Evolutionary conservation across 2,888 invertebrate species (phyloP).

Genomic region (Ypsolopha scabrella): DNA sequence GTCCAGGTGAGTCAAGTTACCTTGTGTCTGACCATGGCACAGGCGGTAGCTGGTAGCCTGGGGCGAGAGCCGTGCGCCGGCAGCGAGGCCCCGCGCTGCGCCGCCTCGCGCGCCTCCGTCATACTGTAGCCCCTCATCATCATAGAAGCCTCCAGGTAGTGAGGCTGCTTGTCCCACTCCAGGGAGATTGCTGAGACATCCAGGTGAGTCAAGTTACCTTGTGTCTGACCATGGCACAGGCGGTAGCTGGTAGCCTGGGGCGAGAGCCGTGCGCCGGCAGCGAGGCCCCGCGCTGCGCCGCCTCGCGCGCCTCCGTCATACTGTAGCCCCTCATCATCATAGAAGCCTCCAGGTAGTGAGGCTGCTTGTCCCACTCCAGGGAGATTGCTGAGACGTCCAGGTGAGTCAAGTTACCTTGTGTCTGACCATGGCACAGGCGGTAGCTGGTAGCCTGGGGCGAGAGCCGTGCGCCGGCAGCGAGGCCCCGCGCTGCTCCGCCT

Average conservation of each 20-base stretch:
- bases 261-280: slow-evolving; percentile 32
- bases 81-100: slow-evolving; percentile 22
- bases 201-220: slow-evolving; percentile 30
- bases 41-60: slow-evolving; percentile 64
- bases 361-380: slow-evolving; percentile 71
- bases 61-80: slow-evolving; percentile 41
- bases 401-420: slow-evolving; percentile 41
- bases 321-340: slow-evolving; percentile 85
- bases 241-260: slow-evolving; percentile 63
- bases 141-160: slow-evolving; percentile 86
- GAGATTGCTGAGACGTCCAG: slow-evolving; percentile 48
- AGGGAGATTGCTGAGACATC: slow-evolving; percentile 58
- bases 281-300: slow-evolving; percentile 28
- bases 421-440: slow-evolving; percentile 64
- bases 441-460: slow-evolving; percentile 63
- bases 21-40: slow-evolving; percentile 63
- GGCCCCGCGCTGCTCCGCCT: slow-evolving; percentile 33
- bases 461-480: slow-evolving; percentile 21
- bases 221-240: slow-evolving; percentile 63
- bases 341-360: slow-evolving; percentile 82
- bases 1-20: slow-evolving; percentile 20
- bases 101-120: slow-evolving; percentile 62
- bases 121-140: slow-evolving; percentile 80
- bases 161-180: slow-evolving; percentile 72
- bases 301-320: slow-evolving; percentile 62